These are phyloP conservation scores for Drosophila rhopaloa DNA, from an alignment of 1,140 invertebrate genomes.

Conservation along the genomic window DNA sequence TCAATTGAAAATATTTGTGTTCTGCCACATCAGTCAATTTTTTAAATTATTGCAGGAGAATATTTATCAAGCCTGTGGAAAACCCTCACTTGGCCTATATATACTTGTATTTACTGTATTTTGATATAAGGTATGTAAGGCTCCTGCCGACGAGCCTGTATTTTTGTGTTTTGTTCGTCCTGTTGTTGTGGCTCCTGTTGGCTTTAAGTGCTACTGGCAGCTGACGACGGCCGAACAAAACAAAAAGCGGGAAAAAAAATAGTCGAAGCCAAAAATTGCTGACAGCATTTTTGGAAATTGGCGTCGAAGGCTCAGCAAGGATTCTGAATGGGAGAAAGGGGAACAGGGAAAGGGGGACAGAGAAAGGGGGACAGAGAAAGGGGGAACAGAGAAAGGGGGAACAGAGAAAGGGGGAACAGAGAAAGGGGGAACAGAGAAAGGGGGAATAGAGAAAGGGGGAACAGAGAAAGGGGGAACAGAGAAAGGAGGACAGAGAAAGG, in stretches of 20 bases:
- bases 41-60: too few relatives aligned
- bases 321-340: not conserved
- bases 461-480: not conserved
- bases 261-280: conserved; percentile 70
- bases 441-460: too few relatives aligned
- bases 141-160: not conserved
- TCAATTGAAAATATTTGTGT: too few relatives aligned
- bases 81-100: not conserved
- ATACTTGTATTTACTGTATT: not conserved
- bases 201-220: conserved; percentile 73
- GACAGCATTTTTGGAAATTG: conserved; percentile 77
- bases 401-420: not conserved
- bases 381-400: not conserved
- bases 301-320: conserved; percentile 37
- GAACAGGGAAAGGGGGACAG: not conserved
- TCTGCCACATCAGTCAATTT: too few relatives aligned
- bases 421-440: not conserved
- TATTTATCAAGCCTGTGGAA: not conserved
- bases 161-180: conserved; percentile 13
- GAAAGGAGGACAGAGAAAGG: not conserved
- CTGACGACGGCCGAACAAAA: conserved; percentile 53
- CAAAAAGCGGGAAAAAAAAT: conserved; percentile 26
- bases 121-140: conserved; percentile 4
- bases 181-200: conserved; percentile 49
- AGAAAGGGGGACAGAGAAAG: not conserved